Percentiles rank a stretch among this genome's conserved stretches.
Conservation (phyloP, 1,140 invertebrate species). For the Halyomorpha halys region DNA sequence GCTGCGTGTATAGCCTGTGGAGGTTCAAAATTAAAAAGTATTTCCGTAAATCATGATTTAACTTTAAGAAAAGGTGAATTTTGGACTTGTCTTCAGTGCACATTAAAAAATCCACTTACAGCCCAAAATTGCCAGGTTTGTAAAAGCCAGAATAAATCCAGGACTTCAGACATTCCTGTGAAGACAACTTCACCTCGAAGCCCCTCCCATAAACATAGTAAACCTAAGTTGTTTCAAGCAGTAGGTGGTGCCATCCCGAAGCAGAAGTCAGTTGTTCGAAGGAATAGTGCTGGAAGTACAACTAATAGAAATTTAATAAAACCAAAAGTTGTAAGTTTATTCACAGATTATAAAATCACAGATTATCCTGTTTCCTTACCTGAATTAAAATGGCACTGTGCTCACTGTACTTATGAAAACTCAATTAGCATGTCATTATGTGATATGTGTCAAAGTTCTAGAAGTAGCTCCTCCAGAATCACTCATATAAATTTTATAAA, state of each 20-base stretch:
- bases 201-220: slow-evolving; percentile 38
- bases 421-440: slow-evolving; percentile 53
- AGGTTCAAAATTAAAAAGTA: slow-evolving; percentile 60
- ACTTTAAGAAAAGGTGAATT: slow-evolving; percentile 62
- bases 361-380: background rate
- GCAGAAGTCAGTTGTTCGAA: slow-evolving; percentile 29
- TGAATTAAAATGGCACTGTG: slow-evolving; percentile 54
- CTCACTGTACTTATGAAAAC: slow-evolving; percentile 72
- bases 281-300: slow-evolving; percentile 23
- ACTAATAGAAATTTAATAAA: slow-evolving; percentile 3
- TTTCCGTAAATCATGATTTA: slow-evolving; percentile 51
- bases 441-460: slow-evolving; percentile 70
- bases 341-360: background rate
- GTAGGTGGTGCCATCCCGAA: slow-evolving; percentile 34
- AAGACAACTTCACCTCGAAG: slow-evolving; percentile 33
- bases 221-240: slow-evolving; percentile 16
- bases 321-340: slow-evolving; percentile 9
- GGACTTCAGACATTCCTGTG: slow-evolving; percentile 32
- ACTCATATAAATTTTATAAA: background rate
- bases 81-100: slow-evolving; percentile 66
- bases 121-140: slow-evolving; percentile 65
- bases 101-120: slow-evolving; percentile 68
- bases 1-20: slow-evolving; percentile 72
- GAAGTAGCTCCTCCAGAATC: slow-evolving; percentile 29
- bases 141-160: slow-evolving; percentile 41